Evolutionary conservation across 2,113 vertebrate genomes (phyloP), one percentile per base, ranked within the genome.

Genomic region (Eretmodus cyanostictus): DNA sequence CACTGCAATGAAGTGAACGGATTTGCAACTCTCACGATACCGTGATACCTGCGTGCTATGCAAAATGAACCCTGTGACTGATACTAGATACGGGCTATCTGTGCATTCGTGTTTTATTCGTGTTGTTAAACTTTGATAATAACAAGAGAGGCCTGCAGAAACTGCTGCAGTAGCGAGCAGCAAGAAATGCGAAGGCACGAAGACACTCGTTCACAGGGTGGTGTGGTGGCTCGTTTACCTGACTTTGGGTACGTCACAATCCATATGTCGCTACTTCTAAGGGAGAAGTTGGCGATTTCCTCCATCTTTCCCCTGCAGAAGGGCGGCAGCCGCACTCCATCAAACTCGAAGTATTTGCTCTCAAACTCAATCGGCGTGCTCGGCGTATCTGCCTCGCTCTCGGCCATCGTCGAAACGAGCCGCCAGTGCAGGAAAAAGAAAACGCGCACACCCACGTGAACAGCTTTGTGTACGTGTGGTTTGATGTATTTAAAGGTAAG

Each of bases 251-350:
- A 99, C 73, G 98, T 99, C 90, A 99, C 97, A 14, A 99, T 99
- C 98, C 98, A 99, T 91, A 99, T 98, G 93, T 99, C 98, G 95
- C 97, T 98, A 88, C 97, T 97, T 94, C 98, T 96, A 88, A 98
- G 97, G 49, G 98, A 98, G 97, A 99, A 99, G 95, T 97, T 96
- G 86, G 97, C 95, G 93, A 99, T 98, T 92, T 99, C 98, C 95
- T 98, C 98, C 98, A 99, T 99, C 97, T 98, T 98, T 85, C 98
- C 98, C 73, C 97, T 96, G 97, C 98, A 99, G 96, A 99, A 99
- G 94, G 98, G 98, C 93, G 98, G 98, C 91, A 99, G 97, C 91
- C 98, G 97, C 93, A 99, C 98, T 88, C 98, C 98, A 91, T 98
- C 97, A 96, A 98, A 98, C 93, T 99, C 98, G 93, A 98, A 99